These are phyloP conservation scores for Enteromius treurensis DNA, from an alignment of 2,797 vertebrate species.

Conservation along the genomic window DNA sequence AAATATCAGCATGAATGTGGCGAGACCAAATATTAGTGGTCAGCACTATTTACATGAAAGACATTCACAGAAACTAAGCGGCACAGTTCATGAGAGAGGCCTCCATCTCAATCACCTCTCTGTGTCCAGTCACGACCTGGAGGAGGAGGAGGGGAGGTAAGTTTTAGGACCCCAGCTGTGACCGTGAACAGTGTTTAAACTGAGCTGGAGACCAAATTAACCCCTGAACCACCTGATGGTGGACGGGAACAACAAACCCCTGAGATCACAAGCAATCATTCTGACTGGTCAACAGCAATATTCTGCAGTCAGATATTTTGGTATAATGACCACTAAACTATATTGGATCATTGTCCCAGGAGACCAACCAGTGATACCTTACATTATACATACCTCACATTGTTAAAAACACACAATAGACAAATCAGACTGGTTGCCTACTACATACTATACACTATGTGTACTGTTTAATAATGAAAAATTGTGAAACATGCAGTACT, in stretches of 20 bases:
- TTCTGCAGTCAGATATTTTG: not conserved
- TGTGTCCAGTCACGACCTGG: constrained; percentile 11
- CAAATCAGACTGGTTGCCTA: not conserved
- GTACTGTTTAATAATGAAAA: not conserved
- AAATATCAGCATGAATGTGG: not conserved
- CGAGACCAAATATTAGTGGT: not conserved
- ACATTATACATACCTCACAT: not conserved
- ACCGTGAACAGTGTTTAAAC: not conserved
- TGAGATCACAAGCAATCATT: not conserved
- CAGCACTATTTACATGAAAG: not conserved
- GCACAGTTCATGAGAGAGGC: not conserved
- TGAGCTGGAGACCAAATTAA: constrained; percentile 39
- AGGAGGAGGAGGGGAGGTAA: not conserved
- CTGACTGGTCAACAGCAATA: not conserved
- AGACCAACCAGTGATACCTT: not conserved
- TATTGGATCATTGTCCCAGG: not conserved
- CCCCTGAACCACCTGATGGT: constrained; percentile 1
- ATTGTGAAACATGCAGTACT: not conserved
- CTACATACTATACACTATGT: not conserved
- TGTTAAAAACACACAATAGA: not conserved
- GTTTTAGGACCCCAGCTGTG: constrained; percentile 20
- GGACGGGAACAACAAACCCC: not conserved
- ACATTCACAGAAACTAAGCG: too few relatives aligned
- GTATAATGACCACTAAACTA: not conserved
- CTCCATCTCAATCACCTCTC: constrained; percentile 16